These are phyloP conservation scores for Phoenicopterus ruber DNA, from an alignment of 2,113 vertebrate genomes.

Conservation along the genomic window DNA sequence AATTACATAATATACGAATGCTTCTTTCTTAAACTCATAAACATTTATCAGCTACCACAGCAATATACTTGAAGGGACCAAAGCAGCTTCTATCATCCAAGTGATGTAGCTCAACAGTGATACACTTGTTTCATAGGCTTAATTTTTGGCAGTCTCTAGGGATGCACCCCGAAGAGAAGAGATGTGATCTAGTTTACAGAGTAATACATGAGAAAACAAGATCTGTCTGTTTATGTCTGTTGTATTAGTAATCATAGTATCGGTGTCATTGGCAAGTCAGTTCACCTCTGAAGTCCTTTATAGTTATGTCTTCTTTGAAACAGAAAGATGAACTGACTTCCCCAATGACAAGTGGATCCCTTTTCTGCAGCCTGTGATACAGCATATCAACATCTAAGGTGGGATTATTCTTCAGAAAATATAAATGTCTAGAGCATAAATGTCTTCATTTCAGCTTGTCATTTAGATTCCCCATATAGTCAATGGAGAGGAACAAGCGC, in stretches of 20 bases:
- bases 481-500: neutral
- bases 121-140: neutral
- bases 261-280: neutral
- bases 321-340: neutral
- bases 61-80: neutral
- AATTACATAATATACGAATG: neutral
- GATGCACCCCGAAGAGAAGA: neutral
- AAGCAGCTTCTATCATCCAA: neutral
- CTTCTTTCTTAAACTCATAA: neutral
- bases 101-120: neutral
- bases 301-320: neutral
- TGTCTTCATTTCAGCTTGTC: constrained; percentile 3
- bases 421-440: neutral
- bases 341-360: neutral
- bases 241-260: neutral
- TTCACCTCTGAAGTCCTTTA: neutral
- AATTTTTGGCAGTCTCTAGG: neutral
- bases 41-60: neutral
- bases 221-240: neutral
- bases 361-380: neutral
- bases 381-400: neutral
- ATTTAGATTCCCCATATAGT: neutral
- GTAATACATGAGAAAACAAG: neutral
- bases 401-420: neutral
- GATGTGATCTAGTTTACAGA: neutral